Base-by-base conservation (phyloP, 2,888 invertebrate species). In the Philereme vetulata region DNA sequence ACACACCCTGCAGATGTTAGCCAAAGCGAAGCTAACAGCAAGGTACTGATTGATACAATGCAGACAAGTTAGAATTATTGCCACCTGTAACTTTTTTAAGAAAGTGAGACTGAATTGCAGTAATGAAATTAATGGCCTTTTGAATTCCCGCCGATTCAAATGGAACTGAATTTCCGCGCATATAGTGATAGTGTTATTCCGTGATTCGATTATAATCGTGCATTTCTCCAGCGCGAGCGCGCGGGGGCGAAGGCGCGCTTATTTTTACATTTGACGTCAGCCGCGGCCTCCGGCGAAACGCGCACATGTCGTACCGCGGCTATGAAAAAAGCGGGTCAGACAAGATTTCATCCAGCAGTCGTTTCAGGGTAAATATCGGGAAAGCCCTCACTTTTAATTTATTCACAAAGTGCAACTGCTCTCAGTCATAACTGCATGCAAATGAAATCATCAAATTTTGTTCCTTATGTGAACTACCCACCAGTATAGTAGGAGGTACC, bases 231-330 rank as follows among this genome's bases (percentile, higher is more conserved):
- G 79, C 66, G 43, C 34, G 46, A 44, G 63, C 65, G 68, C 65
- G 78, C 70, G 81, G 76, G 75, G 78, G 82, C 77, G 82, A 76
- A 77, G 76, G 74, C 73, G 74, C 72, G 81, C 58, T 76, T 85
- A 85, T 85, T 84, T 88, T 85, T 82, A 80, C 76, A 67, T 65
- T 73, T 87, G 87, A 88, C 88, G 88, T 81, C 78, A 81, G 69
- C 53, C 55, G 67, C 76, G 80, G 75, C 77, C 82, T 77, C 77
- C 77, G 51, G 40, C 21, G 21, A 21, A 2, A 21, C 21, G 21
- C 21, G 72, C 74, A 65, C 67, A 66, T 66, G 70, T 71, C 60
- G 62, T 55, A 52, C 71, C 34, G 38, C 36, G 72, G 77, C 76
- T 77, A 75, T 70, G 56, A 73, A 71, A 68, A 60, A 49, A 58